These are phyloP conservation scores for Diplodus puntazzo DNA, from an alignment of 2,797 vertebrate genomes.

Conservation along the genomic window DNA sequence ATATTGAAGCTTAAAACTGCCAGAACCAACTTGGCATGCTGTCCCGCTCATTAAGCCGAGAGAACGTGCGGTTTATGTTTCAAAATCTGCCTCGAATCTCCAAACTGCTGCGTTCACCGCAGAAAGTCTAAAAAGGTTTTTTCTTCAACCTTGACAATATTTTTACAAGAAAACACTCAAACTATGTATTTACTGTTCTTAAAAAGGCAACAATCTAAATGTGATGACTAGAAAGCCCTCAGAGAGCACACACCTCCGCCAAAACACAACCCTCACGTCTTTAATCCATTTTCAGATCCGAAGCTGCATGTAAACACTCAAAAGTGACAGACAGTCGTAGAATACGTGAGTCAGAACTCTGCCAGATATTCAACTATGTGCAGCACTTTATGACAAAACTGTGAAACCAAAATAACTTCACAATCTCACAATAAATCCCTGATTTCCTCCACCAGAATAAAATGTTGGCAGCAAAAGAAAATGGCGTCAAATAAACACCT, in stretches of 20 bases:
- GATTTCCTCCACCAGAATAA: no score
- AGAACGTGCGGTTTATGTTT: not conserved
- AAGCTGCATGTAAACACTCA: not conserved
- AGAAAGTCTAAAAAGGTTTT: not conserved
- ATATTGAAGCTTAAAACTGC: constrained; percentile 9
- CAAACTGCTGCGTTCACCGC: not conserved
- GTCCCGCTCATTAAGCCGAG: not conserved
- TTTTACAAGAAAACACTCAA: not conserved
- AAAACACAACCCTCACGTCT: not conserved
- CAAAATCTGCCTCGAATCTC: not conserved
- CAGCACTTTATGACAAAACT: not conserved
- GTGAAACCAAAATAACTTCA: no score
- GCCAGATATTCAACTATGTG: not conserved
- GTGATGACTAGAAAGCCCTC: not conserved
- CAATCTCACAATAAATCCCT: not conserved
- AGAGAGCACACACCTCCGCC: not conserved
- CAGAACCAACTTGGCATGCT: constrained; percentile 14
- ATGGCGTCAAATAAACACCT: not conserved
- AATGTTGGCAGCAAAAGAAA: not conserved
- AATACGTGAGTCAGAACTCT: not conserved
- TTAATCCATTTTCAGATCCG: not conserved
- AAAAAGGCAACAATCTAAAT: not conserved
- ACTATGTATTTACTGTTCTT: not conserved
- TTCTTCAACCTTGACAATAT: not conserved
- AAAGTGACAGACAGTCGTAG: not conserved